phyloP scores from a whole-genome alignment of 2,797 vertebrate species.

The Pelodytes ibericus region DNA sequence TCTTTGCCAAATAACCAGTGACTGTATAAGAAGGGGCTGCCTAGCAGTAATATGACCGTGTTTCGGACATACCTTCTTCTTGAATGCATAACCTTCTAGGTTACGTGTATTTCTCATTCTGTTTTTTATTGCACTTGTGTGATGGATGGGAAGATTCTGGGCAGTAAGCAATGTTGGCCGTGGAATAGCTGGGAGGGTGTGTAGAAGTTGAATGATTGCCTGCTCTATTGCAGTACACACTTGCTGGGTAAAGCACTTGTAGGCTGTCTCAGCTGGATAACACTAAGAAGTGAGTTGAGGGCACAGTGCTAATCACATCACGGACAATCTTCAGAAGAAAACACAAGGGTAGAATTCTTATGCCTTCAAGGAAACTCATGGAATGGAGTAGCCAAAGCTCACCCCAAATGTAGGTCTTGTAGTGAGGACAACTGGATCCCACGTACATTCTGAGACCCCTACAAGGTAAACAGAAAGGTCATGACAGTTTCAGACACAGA shows the following conservation, averaged over 20 bases:
- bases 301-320: constrained; percentile 6
- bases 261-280: constrained; percentile 17
- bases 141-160: background rate
- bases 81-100: constrained; percentile 2
- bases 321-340: background rate
- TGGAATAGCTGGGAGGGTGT: constrained; percentile 10
- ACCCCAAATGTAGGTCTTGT: background rate
- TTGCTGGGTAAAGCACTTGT: constrained; percentile 23
- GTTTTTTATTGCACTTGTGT: constrained; percentile 8
- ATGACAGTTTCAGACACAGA: background rate
- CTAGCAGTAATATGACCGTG: background rate
- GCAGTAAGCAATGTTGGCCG: background rate
- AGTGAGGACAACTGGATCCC: background rate
- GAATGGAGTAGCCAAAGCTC: background rate
- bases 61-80: constrained; percentile 10
- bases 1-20: constrained; percentile 11
- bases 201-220: constrained; percentile 34
- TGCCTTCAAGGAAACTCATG: background rate
- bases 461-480: background rate
- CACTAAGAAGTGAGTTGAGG: constrained; percentile 14
- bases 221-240: constrained; percentile 28
- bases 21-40: background rate
- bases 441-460: background rate
- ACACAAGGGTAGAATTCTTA: background rate
- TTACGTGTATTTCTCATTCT: constrained; percentile 17